These are phyloP conservation scores for Miichthys miiuy DNA, from an alignment of 2,797 vertebrate species.

Conservation along the genomic window DNA sequence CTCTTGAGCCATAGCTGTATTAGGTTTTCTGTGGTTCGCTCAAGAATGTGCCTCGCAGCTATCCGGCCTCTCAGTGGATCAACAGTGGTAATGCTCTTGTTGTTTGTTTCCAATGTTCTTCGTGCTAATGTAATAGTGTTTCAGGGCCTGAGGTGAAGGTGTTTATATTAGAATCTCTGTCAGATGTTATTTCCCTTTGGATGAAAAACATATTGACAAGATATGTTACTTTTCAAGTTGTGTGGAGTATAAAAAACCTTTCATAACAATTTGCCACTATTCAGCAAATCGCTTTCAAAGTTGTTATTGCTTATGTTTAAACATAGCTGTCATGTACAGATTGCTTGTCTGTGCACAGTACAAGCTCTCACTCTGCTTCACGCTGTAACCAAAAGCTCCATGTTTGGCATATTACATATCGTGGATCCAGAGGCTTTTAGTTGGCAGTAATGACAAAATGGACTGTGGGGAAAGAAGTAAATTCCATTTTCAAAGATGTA, in stretches of 20 bases:
- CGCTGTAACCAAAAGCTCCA: conserved; percentile 1
- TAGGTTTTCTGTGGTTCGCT: conserved; percentile 53
- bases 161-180: conserved; percentile 64
- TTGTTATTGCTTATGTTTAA: conserved; percentile 28
- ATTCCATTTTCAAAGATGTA: conserved; percentile 17
- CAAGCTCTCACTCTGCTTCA: conserved; percentile 5
- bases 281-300: conserved; percentile 43
- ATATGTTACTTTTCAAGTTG: conserved; percentile 49
- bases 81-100: conserved; percentile 44
- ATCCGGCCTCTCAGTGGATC: conserved; percentile 49
- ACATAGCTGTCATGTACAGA: conserved; percentile 11
- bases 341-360: neutral
- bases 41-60: conserved; percentile 68
- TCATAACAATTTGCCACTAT: conserved; percentile 34
- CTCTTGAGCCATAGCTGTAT: conserved; percentile 41
- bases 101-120: conserved; percentile 67
- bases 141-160: conserved; percentile 50
- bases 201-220: conserved; percentile 62
- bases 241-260: conserved; percentile 19
- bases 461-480: neutral
- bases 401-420: conserved; percentile 15
- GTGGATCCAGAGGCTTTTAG: conserved; percentile 24
- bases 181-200: conserved; percentile 61
- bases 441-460: conserved; percentile 27
- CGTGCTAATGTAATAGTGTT: conserved; percentile 58